Percentiles rank a stretch among this genome's conserved stretches.
These are phyloP conservation scores for Sphinx pinastri DNA, from an alignment of 2,888 invertebrate species.

Conservation along the genomic window DNA sequence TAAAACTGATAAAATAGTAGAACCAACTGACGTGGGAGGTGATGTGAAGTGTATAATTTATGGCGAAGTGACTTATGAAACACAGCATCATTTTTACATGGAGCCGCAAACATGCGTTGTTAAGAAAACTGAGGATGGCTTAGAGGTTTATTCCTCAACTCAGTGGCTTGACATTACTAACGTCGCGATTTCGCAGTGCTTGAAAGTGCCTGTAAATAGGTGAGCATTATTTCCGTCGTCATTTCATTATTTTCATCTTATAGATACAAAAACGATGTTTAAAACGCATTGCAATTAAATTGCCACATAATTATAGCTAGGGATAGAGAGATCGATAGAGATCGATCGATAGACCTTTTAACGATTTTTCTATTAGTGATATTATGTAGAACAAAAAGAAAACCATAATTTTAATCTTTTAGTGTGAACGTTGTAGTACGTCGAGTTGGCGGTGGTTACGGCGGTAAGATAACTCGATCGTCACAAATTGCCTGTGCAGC, in stretches of 20 bases:
- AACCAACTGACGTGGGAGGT: constrained; percentile 64
- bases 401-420: too few species aligned
- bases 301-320: neutral
- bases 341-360: too few species aligned
- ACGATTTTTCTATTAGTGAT: too few species aligned
- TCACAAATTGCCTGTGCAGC: constrained; percentile 84
- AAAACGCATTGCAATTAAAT: neutral
- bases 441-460: constrained; percentile 87
- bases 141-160: constrained; percentile 86
- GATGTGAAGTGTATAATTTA: constrained; percentile 71
- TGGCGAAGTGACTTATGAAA: constrained; percentile 83
- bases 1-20: constrained; percentile 49
- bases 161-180: constrained; percentile 87
- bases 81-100: constrained; percentile 90
- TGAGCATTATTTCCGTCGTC: constrained; percentile 42
- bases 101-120: constrained; percentile 88
- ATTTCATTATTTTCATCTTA: neutral
- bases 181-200: constrained; percentile 79
- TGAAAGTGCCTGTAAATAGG: constrained; percentile 85
- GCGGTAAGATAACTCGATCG: constrained; percentile 85
- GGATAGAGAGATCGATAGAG: too few species aligned
- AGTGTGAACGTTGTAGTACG: constrained; percentile 86
- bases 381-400: too few species aligned
- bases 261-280: too few species aligned
- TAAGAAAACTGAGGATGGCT: constrained; percentile 88